A percentile compares a stretch with the other conserved stretches of the same genome.
phyloP scores from a whole-genome alignment of 2,797 vertebrate genomes.

The Coregonus suidteri region DNA sequence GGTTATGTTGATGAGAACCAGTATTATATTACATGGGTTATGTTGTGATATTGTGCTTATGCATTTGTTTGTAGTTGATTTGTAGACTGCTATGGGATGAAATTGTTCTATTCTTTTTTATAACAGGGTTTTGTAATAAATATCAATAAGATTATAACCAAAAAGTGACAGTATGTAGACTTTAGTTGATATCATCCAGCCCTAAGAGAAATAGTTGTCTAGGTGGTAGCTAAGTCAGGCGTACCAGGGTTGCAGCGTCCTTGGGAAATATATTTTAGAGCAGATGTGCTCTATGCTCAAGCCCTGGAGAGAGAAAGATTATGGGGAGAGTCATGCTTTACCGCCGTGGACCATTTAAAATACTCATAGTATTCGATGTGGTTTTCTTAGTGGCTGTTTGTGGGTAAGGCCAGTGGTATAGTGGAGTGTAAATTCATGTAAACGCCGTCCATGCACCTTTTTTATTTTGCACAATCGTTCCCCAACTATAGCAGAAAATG shows the following conservation, averaged over 20 bases:
- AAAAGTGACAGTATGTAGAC: not conserved
- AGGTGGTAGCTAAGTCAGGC: slow-evolving; percentile 13
- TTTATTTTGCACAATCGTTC: no score
- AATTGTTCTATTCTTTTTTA: not conserved
- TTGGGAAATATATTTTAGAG: slow-evolving; percentile 40
- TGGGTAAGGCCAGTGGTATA: no score
- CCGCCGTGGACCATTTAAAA: not conserved
- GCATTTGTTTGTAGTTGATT: not conserved
- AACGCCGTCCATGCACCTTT: no score
- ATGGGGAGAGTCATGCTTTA: slow-evolving; percentile 3
- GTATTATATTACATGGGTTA: not conserved
- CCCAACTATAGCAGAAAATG: no score
- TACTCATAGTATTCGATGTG: not conserved
- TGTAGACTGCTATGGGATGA: not conserved
- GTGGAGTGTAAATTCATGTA: no score
- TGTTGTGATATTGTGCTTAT: not conserved
- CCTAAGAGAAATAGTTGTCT: not conserved
- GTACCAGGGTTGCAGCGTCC: slow-evolving; percentile 32
- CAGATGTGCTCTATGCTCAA: slow-evolving; percentile 57
- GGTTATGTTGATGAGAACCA: no score
- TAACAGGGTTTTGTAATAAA: not conserved
- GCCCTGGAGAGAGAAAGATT: slow-evolving; percentile 29
- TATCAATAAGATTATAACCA: not conserved
- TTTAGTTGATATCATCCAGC: not conserved
- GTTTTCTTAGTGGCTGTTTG: not conserved